A percentile compares a stretch with the other conserved stretches of the same genome.
Evolutionary conservation across 2,888 invertebrate species (phyloP).

Genomic region (Hypomecis punctinalis): DNA sequence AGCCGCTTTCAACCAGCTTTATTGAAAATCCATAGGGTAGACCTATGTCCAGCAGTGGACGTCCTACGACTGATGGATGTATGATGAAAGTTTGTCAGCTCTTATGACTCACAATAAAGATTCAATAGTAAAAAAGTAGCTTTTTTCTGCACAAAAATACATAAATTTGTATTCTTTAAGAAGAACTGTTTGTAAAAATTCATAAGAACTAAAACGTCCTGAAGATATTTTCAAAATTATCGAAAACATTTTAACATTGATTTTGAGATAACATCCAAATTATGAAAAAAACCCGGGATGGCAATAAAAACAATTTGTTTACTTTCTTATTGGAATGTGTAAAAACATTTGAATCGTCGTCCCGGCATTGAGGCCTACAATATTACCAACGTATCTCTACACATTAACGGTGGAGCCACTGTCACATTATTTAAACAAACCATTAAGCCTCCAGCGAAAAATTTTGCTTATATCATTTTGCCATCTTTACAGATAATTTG

Average conservation of each 20-base stretch:
- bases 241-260: slow-evolving; percentile 1
- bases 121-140: too few species aligned
- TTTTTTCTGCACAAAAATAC: too few species aligned
- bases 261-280: slow-evolving; percentile 11
- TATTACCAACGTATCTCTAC: background rate
- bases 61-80: too few species aligned
- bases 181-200: too few species aligned
- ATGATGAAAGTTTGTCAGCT: too few species aligned
- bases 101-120: too few species aligned
- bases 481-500: background rate
- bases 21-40: too few species aligned
- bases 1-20: too few species aligned
- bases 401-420: background rate
- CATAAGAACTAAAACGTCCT: too few species aligned
- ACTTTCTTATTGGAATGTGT: slow-evolving; percentile 28
- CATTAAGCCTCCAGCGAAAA: background rate
- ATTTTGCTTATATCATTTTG: background rate
- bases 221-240: background rate
- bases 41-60: too few species aligned
- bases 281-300: slow-evolving; percentile 22
- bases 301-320: slow-evolving; percentile 17
- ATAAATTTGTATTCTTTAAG: too few species aligned
- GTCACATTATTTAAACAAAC: background rate
- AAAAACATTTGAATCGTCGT: slow-evolving; percentile 14
- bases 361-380: slow-evolving; percentile 6